Evolutionary conservation across 2,888 invertebrate genomes (phyloP), one percentile per base, ranked within the genome.

Genomic region (Hipparchia semele): DNA sequence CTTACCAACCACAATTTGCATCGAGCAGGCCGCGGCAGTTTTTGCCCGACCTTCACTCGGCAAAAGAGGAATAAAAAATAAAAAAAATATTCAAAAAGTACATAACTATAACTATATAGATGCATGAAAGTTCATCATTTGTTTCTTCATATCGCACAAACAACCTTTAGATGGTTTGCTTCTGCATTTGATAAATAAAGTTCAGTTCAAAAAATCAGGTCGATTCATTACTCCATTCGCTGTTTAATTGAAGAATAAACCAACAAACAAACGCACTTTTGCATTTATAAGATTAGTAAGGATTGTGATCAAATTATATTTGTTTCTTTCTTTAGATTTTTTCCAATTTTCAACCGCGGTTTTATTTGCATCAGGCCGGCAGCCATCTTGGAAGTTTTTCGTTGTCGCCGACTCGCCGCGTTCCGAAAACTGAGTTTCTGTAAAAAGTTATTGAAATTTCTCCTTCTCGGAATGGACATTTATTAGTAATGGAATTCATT

Each of bases 1-100:
- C 77, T 89, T 88, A 67, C 53, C 46, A 56, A 87, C 84, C 83
- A 80, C 80, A 84, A 92, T 92, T 92, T 93, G 92, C 93, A 92
- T 92, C 86, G 85, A 64, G 59, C 58, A 66, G 53, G 51, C 53
- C 6, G 12, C 58, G 8, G 58, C 2, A 13, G 4, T 58, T 60
- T 59, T 60, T 60, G 33, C 33, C 59, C 4, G 33, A 60, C 6
- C 12, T 33, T 9, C 33, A 39, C 39, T 33, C 7, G 4, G 7
- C 58, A 23, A 58, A 58, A 23, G 23, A 8, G 13, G 23, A 23
- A 6, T 39, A 1, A 39, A 39, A 39, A 13, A 56, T 56, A n/a
- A 56, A 56, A 6, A 45, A 39, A 39, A 39, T 39, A 10, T 0
- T 39, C 39, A 23, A 23, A 23, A 23, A 23, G 23, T 23, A 23